Conservation (phyloP, 2,797 vertebrate genomes). For the Syngnathus rostellatus region DNA sequence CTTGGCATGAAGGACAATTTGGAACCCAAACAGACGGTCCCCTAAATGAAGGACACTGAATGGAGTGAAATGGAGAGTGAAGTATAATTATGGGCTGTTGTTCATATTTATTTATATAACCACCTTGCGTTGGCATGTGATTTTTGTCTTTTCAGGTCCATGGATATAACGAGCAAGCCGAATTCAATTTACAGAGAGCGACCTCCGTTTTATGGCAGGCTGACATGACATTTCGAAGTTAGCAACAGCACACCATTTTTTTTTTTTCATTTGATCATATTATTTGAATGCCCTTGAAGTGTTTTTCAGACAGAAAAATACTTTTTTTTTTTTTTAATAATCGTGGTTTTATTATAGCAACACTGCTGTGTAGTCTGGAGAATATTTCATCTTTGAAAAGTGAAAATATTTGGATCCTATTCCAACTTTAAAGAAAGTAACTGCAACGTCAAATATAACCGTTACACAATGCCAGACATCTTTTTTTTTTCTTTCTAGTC, state of each 20-base stretch:
- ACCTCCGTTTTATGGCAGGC: neutral
- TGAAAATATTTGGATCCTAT: no score
- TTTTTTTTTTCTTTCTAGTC: neutral
- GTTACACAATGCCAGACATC: neutral
- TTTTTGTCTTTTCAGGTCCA: neutral
- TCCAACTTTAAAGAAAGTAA: neutral
- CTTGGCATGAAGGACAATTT: conserved; percentile 87
- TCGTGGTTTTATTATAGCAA: no score
- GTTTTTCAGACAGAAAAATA: neutral
- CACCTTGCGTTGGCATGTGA: neutral
- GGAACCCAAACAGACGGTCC: conserved; percentile 67
- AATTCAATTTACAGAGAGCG: neutral
- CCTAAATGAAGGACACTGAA: conserved; percentile 70
- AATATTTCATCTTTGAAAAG: no score
- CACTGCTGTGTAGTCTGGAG: no score
- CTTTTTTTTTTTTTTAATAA: neutral
- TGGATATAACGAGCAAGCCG: neutral
- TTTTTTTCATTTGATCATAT: no score
- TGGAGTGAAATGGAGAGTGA: conserved; percentile 43
- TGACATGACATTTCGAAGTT: neutral
- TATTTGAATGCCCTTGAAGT: no score
- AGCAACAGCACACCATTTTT: neutral
- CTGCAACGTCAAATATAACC: neutral
- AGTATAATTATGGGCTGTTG: conserved; percentile 30
- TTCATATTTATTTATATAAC: conserved; percentile 8